A percentile compares a stretch with the other conserved stretches of the same genome.
Conservation (phyloP, 2,888 invertebrate genomes). For the Geotrupes spiniger region DNA sequence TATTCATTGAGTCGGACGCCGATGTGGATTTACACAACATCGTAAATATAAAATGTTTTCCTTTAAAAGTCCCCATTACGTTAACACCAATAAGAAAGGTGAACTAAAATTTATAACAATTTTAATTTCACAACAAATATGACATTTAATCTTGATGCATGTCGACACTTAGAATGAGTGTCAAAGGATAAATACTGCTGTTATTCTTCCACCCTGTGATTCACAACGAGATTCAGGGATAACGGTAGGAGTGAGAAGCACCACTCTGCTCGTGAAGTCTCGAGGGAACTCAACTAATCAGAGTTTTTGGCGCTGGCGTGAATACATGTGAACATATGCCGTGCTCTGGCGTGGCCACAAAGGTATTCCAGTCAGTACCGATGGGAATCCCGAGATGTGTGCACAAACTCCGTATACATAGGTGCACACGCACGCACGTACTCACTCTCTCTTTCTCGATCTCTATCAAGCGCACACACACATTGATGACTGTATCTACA, state of each 20-base stretch:
- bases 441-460: no score
- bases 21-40: no score
- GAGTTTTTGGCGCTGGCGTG: conserved; percentile 42
- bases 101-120: no score
- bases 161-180: neutral
- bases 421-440: no score
- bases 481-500: no score
- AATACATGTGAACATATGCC: conserved; percentile 37
- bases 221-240: conserved; percentile 24
- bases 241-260: conserved; percentile 25
- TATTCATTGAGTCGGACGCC: no score
- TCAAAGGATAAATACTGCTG: conserved; percentile 6
- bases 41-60: no score
- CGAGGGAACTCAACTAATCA: conserved; percentile 41
- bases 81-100: no score
- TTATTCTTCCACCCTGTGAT: conserved; percentile 20
- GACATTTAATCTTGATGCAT: neutral
- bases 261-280: conserved; percentile 31
- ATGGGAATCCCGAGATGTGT: conserved; percentile 34
- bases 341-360: conserved; percentile 33
- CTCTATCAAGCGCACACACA: no score
- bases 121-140: no score
- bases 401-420: conserved; percentile 60
- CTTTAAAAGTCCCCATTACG: no score
- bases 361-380: conserved; percentile 42